A percentile compares a stretch with the other conserved stretches of the same genome.
These are phyloP conservation scores for Lapara coniferarum DNA, from an alignment of 2,888 invertebrate species.

Conservation along the genomic window DNA sequence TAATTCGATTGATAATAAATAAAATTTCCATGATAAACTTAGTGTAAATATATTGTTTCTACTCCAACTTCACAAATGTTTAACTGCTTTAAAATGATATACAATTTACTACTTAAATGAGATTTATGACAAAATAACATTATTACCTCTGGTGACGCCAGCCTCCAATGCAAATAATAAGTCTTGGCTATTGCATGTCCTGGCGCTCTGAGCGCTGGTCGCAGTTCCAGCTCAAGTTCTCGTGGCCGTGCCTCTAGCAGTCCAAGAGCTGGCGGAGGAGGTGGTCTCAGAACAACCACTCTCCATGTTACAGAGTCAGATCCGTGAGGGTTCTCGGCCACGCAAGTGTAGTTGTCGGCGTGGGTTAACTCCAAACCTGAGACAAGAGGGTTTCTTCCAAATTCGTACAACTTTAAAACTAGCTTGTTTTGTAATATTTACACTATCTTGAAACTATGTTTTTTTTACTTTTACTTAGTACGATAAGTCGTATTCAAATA, in stretches of 20 bases:
- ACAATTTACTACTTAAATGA: background rate
- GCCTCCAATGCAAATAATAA: conserved; percentile 87
- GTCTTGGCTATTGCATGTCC: conserved; percentile 80
- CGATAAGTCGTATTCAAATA: no score
- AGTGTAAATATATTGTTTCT: no score
- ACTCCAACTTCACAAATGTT: no score
- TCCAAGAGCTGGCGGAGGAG: conserved; percentile 87
- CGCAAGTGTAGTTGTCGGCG: conserved; percentile 91
- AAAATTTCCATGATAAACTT: no score
- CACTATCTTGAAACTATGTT: no score
- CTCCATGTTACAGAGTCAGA: conserved; percentile 92
- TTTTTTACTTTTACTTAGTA: no score
- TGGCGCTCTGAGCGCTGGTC: conserved; percentile 64
- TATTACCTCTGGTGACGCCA: conserved; percentile 88
- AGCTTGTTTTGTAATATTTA: background rate
- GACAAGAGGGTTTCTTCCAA: background rate
- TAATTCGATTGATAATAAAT: no score
- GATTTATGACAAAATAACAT: conserved; percentile 42
- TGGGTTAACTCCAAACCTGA: conserved; percentile 87
- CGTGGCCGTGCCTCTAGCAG: conserved; percentile 76
- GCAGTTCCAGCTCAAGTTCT: conserved; percentile 71
- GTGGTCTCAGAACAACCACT: conserved; percentile 89
- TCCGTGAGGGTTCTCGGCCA: conserved; percentile 92
- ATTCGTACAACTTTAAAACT: background rate
- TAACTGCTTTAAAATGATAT: no score